phyloP scores from a whole-genome alignment of 2,113 vertebrate species.

The cattle (Bos taurus) region DNA sequence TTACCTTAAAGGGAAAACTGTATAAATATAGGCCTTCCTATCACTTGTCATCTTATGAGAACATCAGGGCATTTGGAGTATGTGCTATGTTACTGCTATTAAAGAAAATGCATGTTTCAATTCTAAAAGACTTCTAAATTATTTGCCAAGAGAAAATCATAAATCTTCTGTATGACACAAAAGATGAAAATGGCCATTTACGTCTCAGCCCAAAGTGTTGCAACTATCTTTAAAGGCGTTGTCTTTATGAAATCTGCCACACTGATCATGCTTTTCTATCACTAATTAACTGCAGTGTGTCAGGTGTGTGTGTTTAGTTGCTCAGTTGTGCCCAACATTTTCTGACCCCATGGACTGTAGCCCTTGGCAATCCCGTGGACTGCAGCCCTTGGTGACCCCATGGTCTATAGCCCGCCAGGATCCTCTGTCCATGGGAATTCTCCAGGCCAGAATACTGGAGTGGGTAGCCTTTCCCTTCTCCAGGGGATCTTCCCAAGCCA shows the following conservation, averaged over 20 bases:
- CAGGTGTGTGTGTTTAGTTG: background rate
- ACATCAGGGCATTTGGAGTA: background rate
- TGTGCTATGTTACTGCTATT: background rate
- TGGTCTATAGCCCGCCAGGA: accelerated
- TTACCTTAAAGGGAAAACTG: background rate
- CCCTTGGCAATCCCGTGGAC: background rate
- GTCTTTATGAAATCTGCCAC: background rate
- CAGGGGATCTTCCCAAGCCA: background rate
- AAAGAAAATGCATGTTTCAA: background rate
- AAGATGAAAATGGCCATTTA: background rate
- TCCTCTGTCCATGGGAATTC: background rate
- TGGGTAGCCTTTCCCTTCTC: background rate
- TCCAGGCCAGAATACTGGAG: background rate
- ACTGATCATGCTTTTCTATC: accelerated
- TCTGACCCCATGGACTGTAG: background rate
- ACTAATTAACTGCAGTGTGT: background rate
- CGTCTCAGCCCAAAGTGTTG: background rate
- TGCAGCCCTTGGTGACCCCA: background rate
- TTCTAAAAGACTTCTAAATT: background rate
- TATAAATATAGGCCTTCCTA: background rate
- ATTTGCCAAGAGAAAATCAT: background rate
- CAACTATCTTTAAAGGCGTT: background rate
- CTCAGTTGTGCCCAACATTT: background rate
- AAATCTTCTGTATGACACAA: background rate
- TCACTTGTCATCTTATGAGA: background rate